Evolutionary conservation across 1,140 invertebrate genomes (phyloP).

Genomic region (Pseudoatta argentina): DNA sequence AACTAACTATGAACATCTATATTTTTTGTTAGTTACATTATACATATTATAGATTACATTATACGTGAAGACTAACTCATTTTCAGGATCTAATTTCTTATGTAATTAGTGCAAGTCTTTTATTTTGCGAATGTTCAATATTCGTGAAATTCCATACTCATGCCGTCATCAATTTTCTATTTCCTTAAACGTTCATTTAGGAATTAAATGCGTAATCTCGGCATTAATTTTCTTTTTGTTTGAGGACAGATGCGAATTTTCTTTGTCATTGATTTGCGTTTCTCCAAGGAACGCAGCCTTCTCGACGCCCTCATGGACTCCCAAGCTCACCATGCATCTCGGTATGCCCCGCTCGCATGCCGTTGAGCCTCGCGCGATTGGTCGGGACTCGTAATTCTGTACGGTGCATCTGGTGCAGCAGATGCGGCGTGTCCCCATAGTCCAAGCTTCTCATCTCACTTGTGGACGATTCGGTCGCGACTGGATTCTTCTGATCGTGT

Average conservation of each 20-base stretch:
- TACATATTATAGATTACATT: too few relatives aligned
- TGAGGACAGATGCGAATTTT: not conserved
- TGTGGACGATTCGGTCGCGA: not conserved
- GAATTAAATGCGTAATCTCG: not conserved
- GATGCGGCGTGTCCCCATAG: constrained; percentile 16
- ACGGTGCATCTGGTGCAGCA: constrained; percentile 23
- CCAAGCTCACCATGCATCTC: not conserved
- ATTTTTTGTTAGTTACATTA: too few relatives aligned
- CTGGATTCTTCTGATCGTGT: not conserved
- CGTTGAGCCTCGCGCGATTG: constrained; percentile 22
- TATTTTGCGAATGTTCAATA: not conserved
- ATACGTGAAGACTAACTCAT: too few relatives aligned
- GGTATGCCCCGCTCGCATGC: constrained; percentile 24
- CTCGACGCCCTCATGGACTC: not conserved
- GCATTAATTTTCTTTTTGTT: not conserved
- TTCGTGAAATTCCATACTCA: not conserved
- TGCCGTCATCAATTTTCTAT: not conserved
- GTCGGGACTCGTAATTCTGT: constrained; percentile 34
- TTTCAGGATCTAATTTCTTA: too few relatives aligned
- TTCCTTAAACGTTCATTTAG: not conserved
- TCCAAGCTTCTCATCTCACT: not conserved
- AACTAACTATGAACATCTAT: too few relatives aligned
- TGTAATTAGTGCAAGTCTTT: not conserved
- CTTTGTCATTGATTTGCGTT: not conserved
- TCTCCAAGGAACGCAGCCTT: not conserved